A percentile compares a stretch with the other conserved stretches of the same genome.
phyloP scores from a whole-genome alignment of 2,797 vertebrate genomes.

The Schizopygopsis pylzovi region DNA sequence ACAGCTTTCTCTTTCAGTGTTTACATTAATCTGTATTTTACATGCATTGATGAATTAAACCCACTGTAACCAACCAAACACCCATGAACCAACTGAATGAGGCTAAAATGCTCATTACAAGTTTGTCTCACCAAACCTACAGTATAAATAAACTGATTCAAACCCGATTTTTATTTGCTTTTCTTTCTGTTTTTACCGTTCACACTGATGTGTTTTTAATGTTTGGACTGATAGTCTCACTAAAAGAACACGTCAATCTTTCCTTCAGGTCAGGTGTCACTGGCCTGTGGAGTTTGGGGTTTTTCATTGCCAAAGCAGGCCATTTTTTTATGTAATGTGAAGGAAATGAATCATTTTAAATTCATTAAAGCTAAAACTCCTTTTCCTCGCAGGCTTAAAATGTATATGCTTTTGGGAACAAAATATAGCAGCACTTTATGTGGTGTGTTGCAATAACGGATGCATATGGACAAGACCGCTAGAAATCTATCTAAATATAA shows the following conservation, averaged over 20 bases:
- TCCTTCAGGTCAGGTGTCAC: no score
- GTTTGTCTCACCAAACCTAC: background rate
- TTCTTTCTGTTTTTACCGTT: background rate
- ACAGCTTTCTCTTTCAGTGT: constrained; percentile 9
- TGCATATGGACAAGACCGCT: background rate
- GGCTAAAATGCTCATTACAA: background rate
- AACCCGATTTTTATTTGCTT: background rate
- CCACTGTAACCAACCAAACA: background rate
- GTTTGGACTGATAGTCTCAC: background rate
- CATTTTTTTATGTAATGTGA: background rate
- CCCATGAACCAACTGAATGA: background rate
- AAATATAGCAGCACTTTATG: no score
- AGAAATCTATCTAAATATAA: background rate
- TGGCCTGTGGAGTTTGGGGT: background rate
- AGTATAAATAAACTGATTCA: constrained; percentile 31
- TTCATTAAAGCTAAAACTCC: background rate
- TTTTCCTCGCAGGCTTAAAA: background rate
- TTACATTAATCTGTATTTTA: constrained; percentile 13
- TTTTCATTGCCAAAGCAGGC: background rate
- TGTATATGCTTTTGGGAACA: background rate
- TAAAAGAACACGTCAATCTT: background rate
- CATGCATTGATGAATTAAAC: constrained; percentile 19
- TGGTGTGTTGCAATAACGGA: background rate
- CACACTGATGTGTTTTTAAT: background rate
- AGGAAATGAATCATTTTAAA: background rate